Conservation (phyloP, 2,888 invertebrate genomes). For the Rotaria macrura region DNA sequence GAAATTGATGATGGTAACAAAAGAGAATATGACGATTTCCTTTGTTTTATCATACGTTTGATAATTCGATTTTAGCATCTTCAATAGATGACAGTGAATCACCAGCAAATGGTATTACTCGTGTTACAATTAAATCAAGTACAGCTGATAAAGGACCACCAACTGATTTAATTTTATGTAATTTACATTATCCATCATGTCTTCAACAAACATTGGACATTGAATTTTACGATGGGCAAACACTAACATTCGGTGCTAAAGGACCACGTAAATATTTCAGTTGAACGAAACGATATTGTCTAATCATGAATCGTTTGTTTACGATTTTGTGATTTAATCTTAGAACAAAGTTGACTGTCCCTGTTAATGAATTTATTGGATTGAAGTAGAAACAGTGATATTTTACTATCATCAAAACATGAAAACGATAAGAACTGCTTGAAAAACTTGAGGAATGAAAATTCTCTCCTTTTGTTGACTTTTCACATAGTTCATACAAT, state of each 20-base stretch:
- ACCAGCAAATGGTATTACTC: neutral
- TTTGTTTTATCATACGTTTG: neutral
- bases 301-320: too few species aligned
- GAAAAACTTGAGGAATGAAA: too few species aligned
- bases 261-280: neutral
- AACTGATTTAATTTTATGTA: neutral
- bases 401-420: too few species aligned
- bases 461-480: too few species aligned
- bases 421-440: too few species aligned
- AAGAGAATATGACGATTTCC: neutral
- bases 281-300: too few species aligned
- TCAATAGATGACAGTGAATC: neutral
- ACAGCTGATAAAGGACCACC: neutral
- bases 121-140: neutral
- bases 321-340: too few species aligned
- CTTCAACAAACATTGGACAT: neutral
- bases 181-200: neutral
- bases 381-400: too few species aligned
- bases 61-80: neutral
- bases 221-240: conserved; percentile 15
- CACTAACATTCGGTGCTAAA: neutral
- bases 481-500: too few species aligned
- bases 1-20: neutral
- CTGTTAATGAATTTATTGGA: too few species aligned
- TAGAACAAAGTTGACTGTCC: too few species aligned